Evolutionary conservation across 2,113 vertebrate species (phyloP), one percentile per base, ranked within the genome.

Genomic region (Oryzias celebensis): DNA sequence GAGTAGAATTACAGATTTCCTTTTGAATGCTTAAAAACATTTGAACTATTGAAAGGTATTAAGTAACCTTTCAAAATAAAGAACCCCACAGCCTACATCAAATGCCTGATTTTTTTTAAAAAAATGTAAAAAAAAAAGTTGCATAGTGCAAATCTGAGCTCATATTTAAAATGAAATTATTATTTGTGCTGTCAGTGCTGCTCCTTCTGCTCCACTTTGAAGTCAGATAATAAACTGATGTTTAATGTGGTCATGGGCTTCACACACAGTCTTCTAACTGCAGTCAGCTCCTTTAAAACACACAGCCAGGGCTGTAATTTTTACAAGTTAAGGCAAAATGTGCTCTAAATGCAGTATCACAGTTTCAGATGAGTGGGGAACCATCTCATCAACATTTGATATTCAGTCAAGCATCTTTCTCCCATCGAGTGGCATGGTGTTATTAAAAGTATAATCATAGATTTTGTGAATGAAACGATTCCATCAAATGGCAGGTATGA

Each of bases 261-360:
- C 85, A 87, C 83, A 81, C 84, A 83, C 85, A 82, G 84, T 85
- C 73, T 84, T 81, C 77, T 67, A 71, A 88, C 78, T 86, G 73
- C 58, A 74, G 81, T 85, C 87, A 84, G 80, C 82, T 81, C 75
- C 68, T 82, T 90, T 90, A 90, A 92, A 91, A 90, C 80, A 89
- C 87, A 91, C 71, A 86, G 87, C 53, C 73, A 88, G 75, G 82
- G 82, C 91, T 91, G 82, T 93, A 90, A 92, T 93, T 91, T 92
- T 88, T 84, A 88, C 89, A 90, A 89, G 90, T 92, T 91, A 87
- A 91, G 92, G 88, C 85, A 89, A 90, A 92, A 91, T 86, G 85
- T 81, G 69, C 82, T 87, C 82, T 92, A 92, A 93, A 87, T 90
- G 91, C 91, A 92, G 92, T 92, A 92, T 91, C 89, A 77, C 62